Evolutionary conservation across 2,888 invertebrate genomes (phyloP), one percentile per base, ranked within the genome.

Genomic region (Ferrisia virgata): DNA sequence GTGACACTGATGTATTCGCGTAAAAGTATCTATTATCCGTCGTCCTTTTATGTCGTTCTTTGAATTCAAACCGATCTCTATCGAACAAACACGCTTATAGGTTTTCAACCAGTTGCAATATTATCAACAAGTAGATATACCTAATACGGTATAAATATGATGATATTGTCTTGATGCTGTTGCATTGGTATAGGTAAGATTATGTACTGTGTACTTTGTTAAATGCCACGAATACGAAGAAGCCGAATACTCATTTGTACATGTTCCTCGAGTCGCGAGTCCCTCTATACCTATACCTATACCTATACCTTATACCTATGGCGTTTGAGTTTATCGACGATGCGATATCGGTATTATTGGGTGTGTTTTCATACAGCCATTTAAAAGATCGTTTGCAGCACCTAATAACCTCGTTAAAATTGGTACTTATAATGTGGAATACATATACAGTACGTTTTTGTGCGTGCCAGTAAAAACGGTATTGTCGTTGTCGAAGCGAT

Each of bases 391-490:
- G 36, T 18, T 76, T 76, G 28, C 72, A 76, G 28, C 72, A 76
- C 72, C 72, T 76, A 76, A 76, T 76, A 76, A 76, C 72, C 72
- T 76, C 72, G 72, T 76, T 76, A 76, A 28, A 36, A 76, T 76
- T 33, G 22, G 72, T 36, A 36, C 72, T 76, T 36, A 76, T 36
- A 36, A 36, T 76, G 36, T 36, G 18, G 72, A 36, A 76, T 76
- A 76, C 18, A 25, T 5, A 22, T n/a, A 47, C n/a, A 31, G 11
- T 31, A 64, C 18, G 58, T 9, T n/a, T 25, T 31, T 31, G 36
- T 76, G 18, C 72, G 72, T 76, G 72, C 36, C 72, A 15, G 31
- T 76, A 76, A 36, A 76, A 76, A 76, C 72, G 36, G 72, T 76
- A 76, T 76, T 76, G 33, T 76, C 72, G 72, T 76, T 76, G 33